These are phyloP conservation scores for Morpho helenor DNA, from an alignment of 2,888 invertebrate species.

Conservation along the genomic window DNA sequence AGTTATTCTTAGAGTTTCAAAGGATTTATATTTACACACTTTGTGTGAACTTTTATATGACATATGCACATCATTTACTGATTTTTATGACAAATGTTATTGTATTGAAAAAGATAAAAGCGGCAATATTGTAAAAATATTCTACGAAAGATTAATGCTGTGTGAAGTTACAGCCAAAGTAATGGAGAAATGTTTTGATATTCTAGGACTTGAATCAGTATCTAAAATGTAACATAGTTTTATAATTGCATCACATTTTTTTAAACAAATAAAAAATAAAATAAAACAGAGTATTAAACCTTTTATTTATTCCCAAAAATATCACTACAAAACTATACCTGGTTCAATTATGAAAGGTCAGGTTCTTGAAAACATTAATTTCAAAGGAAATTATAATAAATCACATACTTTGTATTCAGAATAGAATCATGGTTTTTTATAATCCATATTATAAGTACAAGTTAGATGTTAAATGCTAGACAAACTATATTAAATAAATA, in stretches of 20 bases:
- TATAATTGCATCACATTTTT: slow-evolving; percentile 11
- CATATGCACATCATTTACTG: slow-evolving; percentile 93
- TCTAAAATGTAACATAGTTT: slow-evolving; percentile 87
- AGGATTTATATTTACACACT: slow-evolving; percentile 90
- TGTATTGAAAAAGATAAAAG: slow-evolving; percentile 95
- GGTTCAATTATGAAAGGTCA: slow-evolving; percentile 61
- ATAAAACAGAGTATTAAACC: slow-evolving; percentile 35
- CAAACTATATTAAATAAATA: too few species aligned
- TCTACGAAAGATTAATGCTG: slow-evolving; percentile 91
- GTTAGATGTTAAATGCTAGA: too few species aligned
- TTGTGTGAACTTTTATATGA: slow-evolving; percentile 98
- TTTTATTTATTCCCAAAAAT: slow-evolving; percentile 71
- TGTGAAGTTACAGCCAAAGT: slow-evolving; percentile 95
- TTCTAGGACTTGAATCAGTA: slow-evolving; percentile 95
- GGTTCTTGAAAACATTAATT: slow-evolving; percentile 37
- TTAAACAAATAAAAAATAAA: slow-evolving; percentile 15
- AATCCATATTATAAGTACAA: too few species aligned
- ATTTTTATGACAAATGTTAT: slow-evolving; percentile 98
- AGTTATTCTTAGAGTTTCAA: slow-evolving; percentile 88
- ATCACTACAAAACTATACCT: slow-evolving; percentile 75
- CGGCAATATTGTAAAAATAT: slow-evolving; percentile 89
- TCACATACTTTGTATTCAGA: too few species aligned
- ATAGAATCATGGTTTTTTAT: too few species aligned
- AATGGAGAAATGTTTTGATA: slow-evolving; percentile 91
- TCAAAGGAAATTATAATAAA: too few species aligned